These are phyloP conservation scores for Phaenicophaeus curvirostris DNA, from an alignment of 2,797 vertebrate species.

Conservation along the genomic window DNA sequence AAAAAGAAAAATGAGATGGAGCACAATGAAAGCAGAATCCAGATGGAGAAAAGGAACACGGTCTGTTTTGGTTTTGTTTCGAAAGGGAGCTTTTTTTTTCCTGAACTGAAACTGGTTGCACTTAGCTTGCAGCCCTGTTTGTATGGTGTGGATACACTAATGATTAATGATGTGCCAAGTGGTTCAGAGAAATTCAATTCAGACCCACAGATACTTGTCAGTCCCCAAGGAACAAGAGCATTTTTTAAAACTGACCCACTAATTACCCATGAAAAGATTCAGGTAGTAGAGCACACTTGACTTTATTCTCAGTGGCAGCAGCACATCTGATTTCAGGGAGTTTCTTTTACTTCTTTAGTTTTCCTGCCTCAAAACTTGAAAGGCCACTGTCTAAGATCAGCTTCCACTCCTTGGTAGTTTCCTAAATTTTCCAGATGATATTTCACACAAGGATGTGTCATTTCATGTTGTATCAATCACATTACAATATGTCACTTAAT, in stretches of 20 bases:
- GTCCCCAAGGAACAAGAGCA: background rate
- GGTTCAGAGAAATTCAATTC: slow-evolving; percentile 39
- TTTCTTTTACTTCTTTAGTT: background rate
- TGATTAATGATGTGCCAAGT: slow-evolving; percentile 55
- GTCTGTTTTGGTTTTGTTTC: background rate
- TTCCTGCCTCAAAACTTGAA: slow-evolving; percentile 18
- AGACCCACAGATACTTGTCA: slow-evolving; percentile 44
- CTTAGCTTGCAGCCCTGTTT: slow-evolving; percentile 42
- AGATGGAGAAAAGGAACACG: background rate
- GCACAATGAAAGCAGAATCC: background rate
- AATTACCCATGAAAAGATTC: slow-evolving; percentile 37
- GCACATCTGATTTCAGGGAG: background rate
- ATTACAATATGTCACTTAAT: slow-evolving; percentile 75
- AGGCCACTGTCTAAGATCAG: background rate
- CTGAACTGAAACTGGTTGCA: background rate
- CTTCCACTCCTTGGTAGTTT: slow-evolving; percentile 7
- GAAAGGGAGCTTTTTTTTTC: background rate
- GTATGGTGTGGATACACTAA: slow-evolving; percentile 28
- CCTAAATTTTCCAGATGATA: slow-evolving; percentile 76
- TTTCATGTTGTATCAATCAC: slow-evolving; percentile 75
- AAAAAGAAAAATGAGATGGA: background rate
- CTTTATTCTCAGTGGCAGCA: background rate
- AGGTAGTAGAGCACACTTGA: background rate
- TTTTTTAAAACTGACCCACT: slow-evolving; percentile 18
- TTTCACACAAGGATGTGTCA: slow-evolving; percentile 73